Base-by-base conservation (phyloP, 1,140 invertebrate species). In the Rhopalosiphum padi region DNA sequence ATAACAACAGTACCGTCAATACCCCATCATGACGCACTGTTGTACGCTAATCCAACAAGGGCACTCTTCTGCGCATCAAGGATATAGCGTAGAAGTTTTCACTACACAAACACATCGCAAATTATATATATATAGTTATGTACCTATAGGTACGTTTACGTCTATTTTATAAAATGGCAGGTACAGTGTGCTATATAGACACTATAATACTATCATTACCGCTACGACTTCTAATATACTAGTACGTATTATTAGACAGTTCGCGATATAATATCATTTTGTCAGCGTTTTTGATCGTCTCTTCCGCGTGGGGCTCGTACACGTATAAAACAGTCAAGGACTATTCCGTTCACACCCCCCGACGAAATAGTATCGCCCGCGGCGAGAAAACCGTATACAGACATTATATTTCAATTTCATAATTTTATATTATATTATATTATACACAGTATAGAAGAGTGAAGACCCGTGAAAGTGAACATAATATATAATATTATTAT, bases 381-480 rank as follows among this genome's bases (percentile, higher is more conserved):
- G 55, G 30, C 55, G 55, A 60, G 55, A 60, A 60, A 60, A 60
- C 9, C 55, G 55, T 53, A 53, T 23, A 53, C 53, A 23, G 53
- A 53, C 53, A 53, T 23, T 35, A 82, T 82, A 82, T 51, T 51
- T 51, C 48, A 51, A 82, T 35, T 82, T 35, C 18, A 82, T 35
- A 21, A 82, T 82, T 82, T 18, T 37, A 4, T 37, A 35, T 7
- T 35, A 4, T 37, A 82, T 35, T 82, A 82, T 68, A 30, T 82
- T 82, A 82, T 37, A 21, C 37, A 43, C 30, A 68, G 60, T 1
- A 53, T 23, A n/a, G 30, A 68, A n/a, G 30, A n/a, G 3, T n/a
- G 60, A 41, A 85, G 37, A 83, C 82, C 8, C 37, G 82, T 83
- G 83, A 86, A 86, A 86, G 83, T 86, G 83, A 86, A 46, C 43